Evolutionary conservation across 2,888 invertebrate species (phyloP).

Genomic region (Drosophila nr. fundita): DNA sequence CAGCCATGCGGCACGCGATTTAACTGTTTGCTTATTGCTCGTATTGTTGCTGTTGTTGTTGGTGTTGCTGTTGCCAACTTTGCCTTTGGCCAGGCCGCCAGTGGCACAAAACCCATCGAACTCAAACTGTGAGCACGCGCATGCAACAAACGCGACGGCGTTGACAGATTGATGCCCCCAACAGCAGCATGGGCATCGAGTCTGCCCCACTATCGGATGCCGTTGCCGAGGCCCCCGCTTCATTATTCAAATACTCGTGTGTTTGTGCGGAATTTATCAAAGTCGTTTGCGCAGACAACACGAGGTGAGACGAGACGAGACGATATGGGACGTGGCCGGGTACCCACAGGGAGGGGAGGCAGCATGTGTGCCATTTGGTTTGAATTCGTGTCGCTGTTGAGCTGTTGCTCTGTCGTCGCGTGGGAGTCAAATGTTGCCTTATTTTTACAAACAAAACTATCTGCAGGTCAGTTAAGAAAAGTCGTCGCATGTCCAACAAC

Average conservation of each 20-base stretch:
- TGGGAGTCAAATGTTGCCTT: conserved; percentile 77
- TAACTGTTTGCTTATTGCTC: conserved; percentile 56
- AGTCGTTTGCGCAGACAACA: conserved; percentile 52
- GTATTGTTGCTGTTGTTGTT: conserved; percentile 12
- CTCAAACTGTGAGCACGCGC: conserved; percentile 82
- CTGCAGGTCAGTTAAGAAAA: conserved; percentile 75
- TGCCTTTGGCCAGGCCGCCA: conserved; percentile 65
- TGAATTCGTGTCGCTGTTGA: conserved; percentile 53
- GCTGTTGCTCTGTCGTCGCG: conserved; percentile 59
- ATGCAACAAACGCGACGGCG: conserved; percentile 78
- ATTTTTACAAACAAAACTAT: conserved; percentile 56
- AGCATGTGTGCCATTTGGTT: conserved; percentile 62
- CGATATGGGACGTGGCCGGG: conserved; percentile 12
- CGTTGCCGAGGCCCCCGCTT: conserved; percentile 68
- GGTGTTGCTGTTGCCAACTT: conserved; percentile 32
- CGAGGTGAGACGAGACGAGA: conserved; percentile 13
- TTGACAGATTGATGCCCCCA: conserved; percentile 79
- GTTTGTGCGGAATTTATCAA: conserved; percentile 78
- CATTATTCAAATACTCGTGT: conserved; percentile 79
- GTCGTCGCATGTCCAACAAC: conserved; percentile 65
- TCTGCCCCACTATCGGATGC: conserved; percentile 28
- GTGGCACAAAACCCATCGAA: conserved; percentile 83
- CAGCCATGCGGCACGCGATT: conserved; percentile 70
- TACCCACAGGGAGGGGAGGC: conserved; percentile 21
- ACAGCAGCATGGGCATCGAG: conserved; percentile 47